Conservation (phyloP, 2,797 vertebrate genomes). For the Oryzias dopingdopingensis region DNA sequence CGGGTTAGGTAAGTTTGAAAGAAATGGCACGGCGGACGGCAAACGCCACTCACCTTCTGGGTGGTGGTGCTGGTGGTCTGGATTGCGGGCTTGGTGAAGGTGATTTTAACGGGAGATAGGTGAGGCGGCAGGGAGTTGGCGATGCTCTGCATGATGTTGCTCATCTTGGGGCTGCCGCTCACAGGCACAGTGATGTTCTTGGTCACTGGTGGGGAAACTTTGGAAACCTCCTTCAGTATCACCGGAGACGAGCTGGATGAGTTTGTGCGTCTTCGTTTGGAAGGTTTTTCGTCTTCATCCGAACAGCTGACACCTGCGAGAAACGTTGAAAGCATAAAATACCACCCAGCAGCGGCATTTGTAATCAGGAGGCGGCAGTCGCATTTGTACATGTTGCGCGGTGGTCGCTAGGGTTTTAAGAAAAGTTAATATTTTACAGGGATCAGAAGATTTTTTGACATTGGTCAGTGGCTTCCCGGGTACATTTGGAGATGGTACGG, state of each 20-base stretch:
- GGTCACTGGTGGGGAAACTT: conserved; percentile 83
- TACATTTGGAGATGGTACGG: too few relatives aligned
- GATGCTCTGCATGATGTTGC: conserved; percentile 99
- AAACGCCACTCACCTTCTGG: conserved; percentile 84
- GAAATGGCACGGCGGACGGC: fast-evolving
- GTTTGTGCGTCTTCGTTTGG: conserved; percentile 94
- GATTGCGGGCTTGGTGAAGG: conserved; percentile 96
- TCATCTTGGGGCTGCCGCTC: conserved; percentile 96
- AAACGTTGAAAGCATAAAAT: fast-evolving
- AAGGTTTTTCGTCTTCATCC: conserved; percentile 97
- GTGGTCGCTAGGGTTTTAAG: too few relatives aligned
- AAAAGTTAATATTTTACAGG: too few relatives aligned
- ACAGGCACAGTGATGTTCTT: conserved; percentile 92
- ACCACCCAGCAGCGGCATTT: too few relatives aligned
- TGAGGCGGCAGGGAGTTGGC: conserved; percentile 97
- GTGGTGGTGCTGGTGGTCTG: conserved; percentile 94
- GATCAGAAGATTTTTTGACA: too few relatives aligned
- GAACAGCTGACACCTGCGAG: conserved; percentile 93
- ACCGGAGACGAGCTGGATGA: conserved; percentile 94
- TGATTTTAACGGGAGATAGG: conserved; percentile 99
- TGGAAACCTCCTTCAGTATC: conserved; percentile 92
- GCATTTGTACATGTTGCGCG: too few relatives aligned
- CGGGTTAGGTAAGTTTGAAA: not conserved
- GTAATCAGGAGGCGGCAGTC: too few relatives aligned
- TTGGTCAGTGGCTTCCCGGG: too few relatives aligned